Conservation (phyloP, 2,113 vertebrate species). For the Ramphastos sulfuratus region DNA sequence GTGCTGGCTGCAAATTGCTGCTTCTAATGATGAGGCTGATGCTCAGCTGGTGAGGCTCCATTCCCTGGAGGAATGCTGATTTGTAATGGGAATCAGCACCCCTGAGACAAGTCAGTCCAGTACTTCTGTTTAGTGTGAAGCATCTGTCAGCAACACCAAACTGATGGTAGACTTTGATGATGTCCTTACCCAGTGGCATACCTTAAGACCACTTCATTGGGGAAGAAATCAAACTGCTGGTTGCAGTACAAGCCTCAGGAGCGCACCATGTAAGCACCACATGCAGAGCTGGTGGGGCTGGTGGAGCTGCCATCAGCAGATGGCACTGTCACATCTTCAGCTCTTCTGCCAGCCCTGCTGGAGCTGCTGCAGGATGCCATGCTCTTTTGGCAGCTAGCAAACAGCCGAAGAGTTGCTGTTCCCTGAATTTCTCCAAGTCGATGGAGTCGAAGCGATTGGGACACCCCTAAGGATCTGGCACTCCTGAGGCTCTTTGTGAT, state of each 20-base stretch:
- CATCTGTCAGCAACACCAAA: not conserved
- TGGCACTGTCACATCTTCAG: not conserved
- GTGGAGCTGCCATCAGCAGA: not conserved
- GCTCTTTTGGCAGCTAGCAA: not conserved
- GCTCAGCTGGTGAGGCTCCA: not conserved
- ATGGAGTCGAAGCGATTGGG: not conserved
- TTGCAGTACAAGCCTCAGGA: not conserved
- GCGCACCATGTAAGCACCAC: not conserved
- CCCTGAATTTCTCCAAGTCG: not conserved
- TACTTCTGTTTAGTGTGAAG: not conserved
- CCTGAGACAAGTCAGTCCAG: not conserved
- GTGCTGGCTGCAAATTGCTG: not conserved
- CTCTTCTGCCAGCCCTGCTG: not conserved
- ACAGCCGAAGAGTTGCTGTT: not conserved
- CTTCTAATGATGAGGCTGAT: not conserved
- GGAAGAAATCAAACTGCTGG: not conserved
- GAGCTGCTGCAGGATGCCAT: not conserved
- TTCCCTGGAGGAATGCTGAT: not conserved
- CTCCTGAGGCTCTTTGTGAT: not conserved
- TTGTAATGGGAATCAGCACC: not conserved
- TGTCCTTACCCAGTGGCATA: not conserved
- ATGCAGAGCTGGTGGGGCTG: not conserved
- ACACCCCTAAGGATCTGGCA: fast-evolving
- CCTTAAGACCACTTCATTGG: not conserved
- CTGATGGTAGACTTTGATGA: not conserved